Percentiles rank a stretch among this genome's conserved stretches.
These are phyloP conservation scores for Apotomis betuletana DNA, from an alignment of 2,888 invertebrate species.

Conservation along the genomic window DNA sequence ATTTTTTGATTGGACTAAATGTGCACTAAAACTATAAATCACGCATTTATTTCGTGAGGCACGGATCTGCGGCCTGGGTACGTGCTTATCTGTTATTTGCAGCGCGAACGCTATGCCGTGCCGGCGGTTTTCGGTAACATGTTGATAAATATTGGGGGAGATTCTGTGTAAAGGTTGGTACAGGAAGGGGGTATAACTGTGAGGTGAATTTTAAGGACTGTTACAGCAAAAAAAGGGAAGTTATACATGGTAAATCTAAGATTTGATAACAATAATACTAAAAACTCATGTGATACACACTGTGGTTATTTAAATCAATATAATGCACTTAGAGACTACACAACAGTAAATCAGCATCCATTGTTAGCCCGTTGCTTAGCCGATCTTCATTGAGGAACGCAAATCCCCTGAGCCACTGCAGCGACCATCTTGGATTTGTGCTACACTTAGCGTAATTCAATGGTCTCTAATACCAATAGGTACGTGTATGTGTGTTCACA, in stretches of 20 bases:
- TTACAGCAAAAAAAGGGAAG: not conserved
- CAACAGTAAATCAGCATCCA: constrained; percentile 22
- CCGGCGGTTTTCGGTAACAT: constrained; percentile 66
- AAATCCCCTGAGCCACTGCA: constrained; percentile 22
- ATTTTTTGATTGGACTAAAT: constrained; percentile 32
- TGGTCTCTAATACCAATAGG: constrained; percentile 10
- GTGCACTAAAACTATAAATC: constrained; percentile 77
- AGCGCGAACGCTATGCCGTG: constrained; percentile 62
- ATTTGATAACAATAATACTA: too few relatives aligned
- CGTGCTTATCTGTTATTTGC: constrained; percentile 81
- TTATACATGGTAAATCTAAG: too few relatives aligned
- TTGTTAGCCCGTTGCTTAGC: constrained; percentile 25
- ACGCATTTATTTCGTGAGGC: constrained; percentile 76
- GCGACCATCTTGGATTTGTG: constrained; percentile 37
- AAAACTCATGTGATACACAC: too few relatives aligned
- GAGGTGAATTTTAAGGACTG: constrained; percentile 12
- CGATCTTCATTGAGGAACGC: constrained; percentile 23
- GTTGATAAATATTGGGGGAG: constrained; percentile 75
- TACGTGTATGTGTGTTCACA: not conserved
- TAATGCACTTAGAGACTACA: not conserved
- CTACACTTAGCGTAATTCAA: constrained; percentile 33
- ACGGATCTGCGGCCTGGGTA: constrained; percentile 70
- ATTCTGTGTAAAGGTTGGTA: constrained; percentile 33
- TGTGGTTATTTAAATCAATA: too few relatives aligned
- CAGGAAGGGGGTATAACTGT: constrained; percentile 1